Evolutionary conservation across 2,113 vertebrate genomes (phyloP), one percentile per base, ranked within the genome.

Genomic region (Tympanuchus pallidicinctus): DNA sequence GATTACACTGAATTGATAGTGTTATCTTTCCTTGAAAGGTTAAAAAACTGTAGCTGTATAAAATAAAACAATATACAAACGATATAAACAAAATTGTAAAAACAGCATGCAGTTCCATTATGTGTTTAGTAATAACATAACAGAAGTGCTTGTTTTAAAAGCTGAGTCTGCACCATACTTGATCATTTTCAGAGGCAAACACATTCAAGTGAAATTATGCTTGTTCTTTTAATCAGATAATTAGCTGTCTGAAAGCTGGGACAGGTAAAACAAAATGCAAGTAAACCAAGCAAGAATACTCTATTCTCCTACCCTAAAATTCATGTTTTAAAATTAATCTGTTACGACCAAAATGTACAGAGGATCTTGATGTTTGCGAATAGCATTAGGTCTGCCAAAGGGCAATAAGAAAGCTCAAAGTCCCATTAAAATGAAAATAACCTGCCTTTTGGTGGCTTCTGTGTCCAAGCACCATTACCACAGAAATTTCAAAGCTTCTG

Each of bases 401-500:
- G 65, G 40, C n/a, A 61, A 82, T 30, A 30, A 82, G 66, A 80
- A 92, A 91, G 17, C 36, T 89, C 59, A 61, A 30, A 80, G 47
- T 69, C 16, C 27, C 7, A 24, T 61, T 59, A 66, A 48, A 79
- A 47, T 1, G 2, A 60, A 84, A 67, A 82, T 30, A 82, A 52
- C 6, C 18, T 0, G 1, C 8, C 52, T 75, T 61, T 24, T 21
- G 30, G 8, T 74, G 24, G 47, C 5, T 8, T 89, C 14, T 11
- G 19, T 50, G 66, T 74, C 57, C 64, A 74, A 50, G 25, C 14
- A 57, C 28, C 22, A 54, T 34, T 48, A 32, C 16, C 32, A 48
- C 0, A 66, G 82, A 83, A 86, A 88, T 67, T 42, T 14, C 42
- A 56, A 65, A 63, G 72, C 12, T 17, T 76, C 63, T 67, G 36